Base-by-base conservation (phyloP, 2,888 invertebrate species). In the Sepiola atlantica region DNA sequence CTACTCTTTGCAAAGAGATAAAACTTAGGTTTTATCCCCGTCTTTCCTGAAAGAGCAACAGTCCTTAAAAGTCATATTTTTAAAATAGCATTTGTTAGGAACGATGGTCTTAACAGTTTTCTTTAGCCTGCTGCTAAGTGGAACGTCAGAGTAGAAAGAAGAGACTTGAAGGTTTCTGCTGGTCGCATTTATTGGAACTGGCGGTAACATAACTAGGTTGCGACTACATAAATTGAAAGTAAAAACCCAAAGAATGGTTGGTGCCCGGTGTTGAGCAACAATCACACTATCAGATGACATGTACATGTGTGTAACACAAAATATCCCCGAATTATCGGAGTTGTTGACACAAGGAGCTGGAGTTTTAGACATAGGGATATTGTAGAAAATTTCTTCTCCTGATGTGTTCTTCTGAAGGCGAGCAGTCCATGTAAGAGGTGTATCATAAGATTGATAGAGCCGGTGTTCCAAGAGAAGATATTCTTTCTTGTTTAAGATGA, bases 21-120 rank as follows among this genome's bases (percentile, higher is more conserved):
- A n/a, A 16, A 4, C n/a, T n/a, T 77, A 16, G 16, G 8, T n/a
- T 0, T 8, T 77, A 16, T n/a, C n/a, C 12, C n/a, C 14, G 0
- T n/a, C n/a, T 16, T n/a, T 16, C 14, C 24, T 0, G 28, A 10
- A 28, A 61, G n/a, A 10, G 4, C 0, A 6, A 18, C n/a, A 16
- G 4, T 77, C 77, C 14, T n/a, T n/a, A 77, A 77, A 77, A 32
- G 4, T 16, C 77, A 77, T 77, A 2, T 77, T 16, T n/a, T 77
- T n/a, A 32, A 77, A 77, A 77, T 77, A 77, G n/a, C 77, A 77
- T 16, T 77, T 77, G 12, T 77, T n/a, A 32, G n/a, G 77, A 77
- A 77, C 21, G 14, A 77, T 77, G 14, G 77, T 77, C 18, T 77
- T 77, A 1, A 77, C 77, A 32, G 77, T 77, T n/a, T 77, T n/a